Percentiles rank a stretch among this genome's conserved stretches.
Evolutionary conservation across 2,113 vertebrate genomes (phyloP).

Genomic region (Sciurus niger): DNA sequence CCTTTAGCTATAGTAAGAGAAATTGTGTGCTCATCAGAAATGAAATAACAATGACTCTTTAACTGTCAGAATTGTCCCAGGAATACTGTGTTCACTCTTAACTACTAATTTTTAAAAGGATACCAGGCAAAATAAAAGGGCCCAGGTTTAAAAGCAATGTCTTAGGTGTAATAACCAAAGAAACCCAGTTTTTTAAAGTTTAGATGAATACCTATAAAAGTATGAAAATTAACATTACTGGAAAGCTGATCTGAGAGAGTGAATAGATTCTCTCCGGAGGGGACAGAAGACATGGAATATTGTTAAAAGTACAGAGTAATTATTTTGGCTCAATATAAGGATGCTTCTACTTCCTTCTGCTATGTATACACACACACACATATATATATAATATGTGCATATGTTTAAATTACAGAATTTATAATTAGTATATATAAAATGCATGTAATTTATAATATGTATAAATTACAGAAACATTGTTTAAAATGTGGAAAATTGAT

Average conservation of each 20-base stretch:
- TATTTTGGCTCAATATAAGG: neutral
- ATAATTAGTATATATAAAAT: neutral
- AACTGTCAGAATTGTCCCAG: neutral
- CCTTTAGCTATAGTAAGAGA: neutral
- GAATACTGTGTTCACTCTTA: neutral
- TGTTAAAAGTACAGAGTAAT: neutral
- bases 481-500: neutral
- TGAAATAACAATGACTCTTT: too few relatives aligned
- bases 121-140: neutral
- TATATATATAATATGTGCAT: neutral
- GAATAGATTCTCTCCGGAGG: rapidly evolving
- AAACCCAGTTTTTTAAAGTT: neutral
- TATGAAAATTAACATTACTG: neutral
- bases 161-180: neutral
- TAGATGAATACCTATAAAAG: neutral
- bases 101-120: neutral
- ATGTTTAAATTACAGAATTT: neutral
- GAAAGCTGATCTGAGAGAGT: neutral
- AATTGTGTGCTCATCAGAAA: neutral
- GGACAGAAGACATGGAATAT: rapidly evolving
- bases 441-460: neutral
- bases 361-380: neutral
- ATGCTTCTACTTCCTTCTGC: neutral
- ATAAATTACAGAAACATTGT: neutral
- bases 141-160: neutral